Evolutionary conservation across 1,140 invertebrate genomes (phyloP), one percentile per base, ranked within the genome.

Genomic region (Chionoecetes opilio): DNA sequence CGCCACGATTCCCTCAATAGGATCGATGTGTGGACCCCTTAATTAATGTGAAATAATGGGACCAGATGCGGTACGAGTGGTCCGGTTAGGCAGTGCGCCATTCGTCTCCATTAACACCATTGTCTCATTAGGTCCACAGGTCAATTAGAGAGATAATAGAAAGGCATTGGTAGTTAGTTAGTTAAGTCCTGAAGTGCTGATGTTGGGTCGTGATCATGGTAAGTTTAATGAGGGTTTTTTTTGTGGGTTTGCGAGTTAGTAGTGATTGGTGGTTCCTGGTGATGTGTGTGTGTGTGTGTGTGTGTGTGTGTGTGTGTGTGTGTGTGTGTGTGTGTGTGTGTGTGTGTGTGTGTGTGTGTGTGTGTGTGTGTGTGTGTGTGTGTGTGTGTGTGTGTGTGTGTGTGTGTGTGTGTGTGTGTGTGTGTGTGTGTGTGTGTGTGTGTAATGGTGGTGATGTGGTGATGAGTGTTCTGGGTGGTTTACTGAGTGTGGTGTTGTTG

Each of bases 161-260:
- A 21, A 21, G 63, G n/a, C 63, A n/a, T 17, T 2, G 21, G 63
- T 75, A 75, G 63, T 75, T 75, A 75, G 11, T 26, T 21, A 75
- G 63, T 75, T 75, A n/a, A 75, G 63, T 26, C 21, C 63, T 5
- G 21, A 26, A 0, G 63, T n/a, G 63, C 63, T n/a, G 63, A 75
- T n/a, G 63, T 75, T n/a, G n/a, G 11, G 63, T 75, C n/a, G n/a
- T 75, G 6, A 75, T 75, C 63, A 75, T 75, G 63, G 63, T 3
- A 26, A 75, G 63, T 75, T 75, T 75, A 75, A 75, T 75, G 63
- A 75, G n/a, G n/a, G n/a, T n/a, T n/a, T 26, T 75, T 75, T 75
- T 75, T n/a, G 63, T 26, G 21, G n/a, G 21, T n/a, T n/a, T 75
- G 63, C 21, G 63, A 75, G 63, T 3, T 26, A n/a, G 21, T 26